Evolutionary conservation across 2,888 invertebrate genomes (phyloP), one percentile per base, ranked within the genome.

Genomic region (Temnothorax rugatulus): DNA sequence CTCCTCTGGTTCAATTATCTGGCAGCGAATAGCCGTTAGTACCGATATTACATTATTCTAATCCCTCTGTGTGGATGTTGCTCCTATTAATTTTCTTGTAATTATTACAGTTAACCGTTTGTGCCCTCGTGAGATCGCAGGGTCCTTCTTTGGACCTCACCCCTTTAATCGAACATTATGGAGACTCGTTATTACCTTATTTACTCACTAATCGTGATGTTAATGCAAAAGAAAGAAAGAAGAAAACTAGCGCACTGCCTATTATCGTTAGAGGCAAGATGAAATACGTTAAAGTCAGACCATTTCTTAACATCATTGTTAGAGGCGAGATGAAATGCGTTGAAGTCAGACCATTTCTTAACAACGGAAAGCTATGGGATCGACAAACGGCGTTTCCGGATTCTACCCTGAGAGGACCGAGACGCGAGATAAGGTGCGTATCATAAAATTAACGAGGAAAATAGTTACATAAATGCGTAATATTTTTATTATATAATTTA

Each of bases 301-400:
- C 93, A 11, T 85, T 84, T 38, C 81, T 89, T 21, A 89, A 85
- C 52, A 91, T 94, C 64, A 93, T 93, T 57, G 92, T 94, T 44
- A 94, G 93, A 84, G 94, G 93, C 84, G 95, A 94, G 88, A 93
- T 95, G 84, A 94, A 93, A n/a, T 94, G 94, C 73, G 93, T 92
- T 0, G 92, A 92, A 52, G 89, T 94, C 8, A 91, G 91, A 61
- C 91, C 93, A 11, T 85, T 84, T 38, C 81, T 89, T 25, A 89
- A 85, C 52, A 91, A 82, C 75, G 90, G 90, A 81, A 75, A 88
- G 9, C 88, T 89, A 64, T 88, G 91, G 52, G 94, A 95, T 73
- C 91, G 93, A 73, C 94, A 93, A 83, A 90, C 90, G 13, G 91
- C 89, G 44, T 95, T 95, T 86, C 93, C 94, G 4, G 94, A 95